A percentile compares a stretch with the other conserved stretches of the same genome.
These are phyloP conservation scores for Botia kubotai DNA, from an alignment of 2,797 vertebrate genomes.

Conservation along the genomic window DNA sequence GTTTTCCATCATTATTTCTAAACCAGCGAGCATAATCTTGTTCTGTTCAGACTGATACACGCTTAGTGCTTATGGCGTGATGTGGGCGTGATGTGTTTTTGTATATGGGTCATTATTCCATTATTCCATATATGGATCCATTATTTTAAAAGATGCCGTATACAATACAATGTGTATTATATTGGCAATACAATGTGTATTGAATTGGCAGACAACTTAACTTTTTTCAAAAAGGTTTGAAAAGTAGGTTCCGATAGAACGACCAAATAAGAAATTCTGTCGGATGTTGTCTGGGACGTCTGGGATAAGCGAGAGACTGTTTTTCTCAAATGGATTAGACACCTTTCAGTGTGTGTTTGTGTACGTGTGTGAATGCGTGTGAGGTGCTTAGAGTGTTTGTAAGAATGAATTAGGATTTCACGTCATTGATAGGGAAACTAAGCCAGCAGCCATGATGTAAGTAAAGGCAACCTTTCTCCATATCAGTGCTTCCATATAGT, in stretches of 20 bases:
- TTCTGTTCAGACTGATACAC: no score
- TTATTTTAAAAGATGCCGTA: background rate
- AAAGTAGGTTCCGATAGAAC: background rate
- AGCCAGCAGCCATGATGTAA: conserved; percentile 61
- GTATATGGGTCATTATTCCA: no score
- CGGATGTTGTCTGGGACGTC: background rate
- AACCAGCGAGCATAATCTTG: no score
- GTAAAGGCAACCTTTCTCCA: conserved; percentile 52
- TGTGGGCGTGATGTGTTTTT: no score
- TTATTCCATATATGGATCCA: no score
- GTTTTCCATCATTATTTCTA: no score
- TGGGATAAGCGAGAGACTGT: conserved; percentile 3
- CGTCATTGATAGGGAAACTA: conserved; percentile 55
- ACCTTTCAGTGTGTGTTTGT: background rate
- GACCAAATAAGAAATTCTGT: background rate
- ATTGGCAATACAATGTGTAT: background rate
- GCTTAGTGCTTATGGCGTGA: no score
- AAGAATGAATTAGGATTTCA: conserved; percentile 47
- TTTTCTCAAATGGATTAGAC: conserved; percentile 44
- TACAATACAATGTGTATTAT: background rate
- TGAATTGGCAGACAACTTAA: background rate
- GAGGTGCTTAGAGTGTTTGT: conserved; percentile 2
- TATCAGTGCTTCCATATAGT: conserved; percentile 1
- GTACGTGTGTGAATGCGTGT: background rate
- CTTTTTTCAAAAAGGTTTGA: background rate